These are phyloP conservation scores for Colistium nudipinnis DNA, from an alignment of 2,113 vertebrate species.

Conservation along the genomic window DNA sequence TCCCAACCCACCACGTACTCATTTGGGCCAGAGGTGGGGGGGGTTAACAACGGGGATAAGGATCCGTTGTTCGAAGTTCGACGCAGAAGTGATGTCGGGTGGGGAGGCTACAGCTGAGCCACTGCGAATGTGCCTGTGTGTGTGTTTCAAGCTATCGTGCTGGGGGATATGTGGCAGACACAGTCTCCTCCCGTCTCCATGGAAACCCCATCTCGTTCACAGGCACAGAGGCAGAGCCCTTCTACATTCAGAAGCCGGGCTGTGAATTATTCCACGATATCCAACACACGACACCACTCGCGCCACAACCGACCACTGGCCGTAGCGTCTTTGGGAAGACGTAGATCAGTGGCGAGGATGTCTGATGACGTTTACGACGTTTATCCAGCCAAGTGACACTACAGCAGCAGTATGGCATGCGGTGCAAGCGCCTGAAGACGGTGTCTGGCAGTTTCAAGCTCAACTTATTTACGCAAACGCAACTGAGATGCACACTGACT, in stretches of 20 bases:
- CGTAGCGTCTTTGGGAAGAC: slow-evolving; percentile 17
- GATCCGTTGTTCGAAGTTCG: slow-evolving; percentile 54
- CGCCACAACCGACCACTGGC: slow-evolving; percentile 11
- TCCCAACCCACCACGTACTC: slow-evolving; percentile 17
- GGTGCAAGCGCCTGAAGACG: slow-evolving; percentile 9
- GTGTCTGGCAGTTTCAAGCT: not conserved
- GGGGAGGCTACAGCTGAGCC: slow-evolving; percentile 57
- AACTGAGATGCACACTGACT: not conserved
- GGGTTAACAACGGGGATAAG: slow-evolving; percentile 36
- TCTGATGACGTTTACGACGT: not conserved
- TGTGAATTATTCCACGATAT: slow-evolving; percentile 64
- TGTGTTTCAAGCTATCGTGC: slow-evolving; percentile 65
- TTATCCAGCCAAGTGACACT: slow-evolving; percentile 8
- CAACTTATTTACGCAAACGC: not conserved
- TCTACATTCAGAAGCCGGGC: slow-evolving; percentile 58
- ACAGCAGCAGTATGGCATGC: not conserved
- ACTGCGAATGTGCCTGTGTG: slow-evolving; percentile 41
- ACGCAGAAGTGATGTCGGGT: slow-evolving; percentile 43
- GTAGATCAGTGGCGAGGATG: slow-evolving; percentile 3
- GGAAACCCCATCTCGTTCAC: slow-evolving; percentile 79
- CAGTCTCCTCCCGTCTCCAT: slow-evolving; percentile 81
- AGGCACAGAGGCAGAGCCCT: slow-evolving; percentile 61
- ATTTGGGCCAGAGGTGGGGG: slow-evolving; percentile 32
- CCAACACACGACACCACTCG: slow-evolving; percentile 27
- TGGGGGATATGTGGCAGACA: slow-evolving; percentile 77